Conservation (phyloP, 2,797 vertebrate genomes). For the Phrynocephalus forsythii region DNA sequence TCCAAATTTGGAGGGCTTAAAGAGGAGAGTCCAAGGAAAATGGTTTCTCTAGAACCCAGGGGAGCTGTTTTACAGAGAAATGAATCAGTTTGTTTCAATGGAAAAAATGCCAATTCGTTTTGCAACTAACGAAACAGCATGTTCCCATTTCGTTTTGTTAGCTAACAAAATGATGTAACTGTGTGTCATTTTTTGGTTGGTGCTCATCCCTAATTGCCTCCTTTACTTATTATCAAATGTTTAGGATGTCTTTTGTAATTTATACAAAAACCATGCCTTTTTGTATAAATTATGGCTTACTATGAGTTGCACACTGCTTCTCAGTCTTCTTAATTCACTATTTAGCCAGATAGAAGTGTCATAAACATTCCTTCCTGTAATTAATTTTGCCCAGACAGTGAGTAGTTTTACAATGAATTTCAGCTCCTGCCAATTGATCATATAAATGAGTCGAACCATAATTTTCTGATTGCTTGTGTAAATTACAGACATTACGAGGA, state of each 20-base stretch:
- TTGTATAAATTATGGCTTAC: neutral
- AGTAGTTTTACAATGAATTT: neutral
- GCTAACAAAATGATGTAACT: too few relatives aligned
- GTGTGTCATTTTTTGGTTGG: too few relatives aligned
- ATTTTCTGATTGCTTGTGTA: conserved; percentile 1
- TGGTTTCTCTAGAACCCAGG: too few relatives aligned
- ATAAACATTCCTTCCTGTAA: conserved; percentile 21
- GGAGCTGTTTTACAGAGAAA: too few relatives aligned
- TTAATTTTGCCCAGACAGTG: neutral
- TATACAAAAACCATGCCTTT: neutral
- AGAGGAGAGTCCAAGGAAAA: too few relatives aligned
- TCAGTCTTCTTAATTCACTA: neutral
- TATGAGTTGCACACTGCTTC: neutral
- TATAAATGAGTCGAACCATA: neutral
- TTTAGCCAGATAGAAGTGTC: accelerated
- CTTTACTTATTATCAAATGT: conserved; percentile 11
- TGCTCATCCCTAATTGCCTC: neutral
- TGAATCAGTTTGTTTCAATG: too few relatives aligned
- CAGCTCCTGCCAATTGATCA: neutral
- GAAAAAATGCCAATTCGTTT: too few relatives aligned
- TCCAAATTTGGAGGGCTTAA: too few relatives aligned
- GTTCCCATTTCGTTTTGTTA: too few relatives aligned
- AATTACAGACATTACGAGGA: neutral
- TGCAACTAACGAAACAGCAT: too few relatives aligned
- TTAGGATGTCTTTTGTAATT: neutral